Evolutionary conservation across 2,888 invertebrate species (phyloP).

Genomic region (Koerneria pararmatus): DNA sequence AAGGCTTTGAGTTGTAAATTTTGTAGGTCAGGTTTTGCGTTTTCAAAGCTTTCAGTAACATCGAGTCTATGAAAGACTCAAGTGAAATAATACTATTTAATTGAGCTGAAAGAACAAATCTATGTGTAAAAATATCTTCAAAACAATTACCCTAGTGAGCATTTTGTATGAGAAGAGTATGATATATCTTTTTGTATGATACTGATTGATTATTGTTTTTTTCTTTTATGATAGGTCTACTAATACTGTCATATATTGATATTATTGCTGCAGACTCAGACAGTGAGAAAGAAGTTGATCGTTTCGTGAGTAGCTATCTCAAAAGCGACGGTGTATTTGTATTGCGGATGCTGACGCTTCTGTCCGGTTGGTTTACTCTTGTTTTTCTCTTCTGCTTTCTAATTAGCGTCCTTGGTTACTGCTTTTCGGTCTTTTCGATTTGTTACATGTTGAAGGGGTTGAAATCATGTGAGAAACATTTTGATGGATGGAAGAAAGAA

Average conservation of each 20-base stretch:
- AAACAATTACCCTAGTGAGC: neutral
- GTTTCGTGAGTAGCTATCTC: slow-evolving; percentile 52
- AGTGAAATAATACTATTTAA: neutral
- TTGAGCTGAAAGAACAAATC: neutral
- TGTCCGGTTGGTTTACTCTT: no score
- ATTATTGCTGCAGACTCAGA: slow-evolving; percentile 24
- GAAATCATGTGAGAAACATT: no score
- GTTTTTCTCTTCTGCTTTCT: no score
- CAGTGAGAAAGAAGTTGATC: slow-evolving; percentile 40
- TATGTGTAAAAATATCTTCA: neutral
- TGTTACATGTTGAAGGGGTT: neutral
- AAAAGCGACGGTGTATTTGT: slow-evolving; percentile 58
- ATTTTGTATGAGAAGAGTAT: neutral
- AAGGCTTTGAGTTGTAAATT: no score
- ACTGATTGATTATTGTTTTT: no score
- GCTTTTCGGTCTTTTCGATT: no score
- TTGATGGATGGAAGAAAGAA: no score
- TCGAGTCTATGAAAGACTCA: no score
- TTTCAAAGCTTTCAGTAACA: no score
- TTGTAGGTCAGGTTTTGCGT: no score
- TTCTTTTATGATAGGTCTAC: neutral
- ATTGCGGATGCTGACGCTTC: slow-evolving; percentile 57
- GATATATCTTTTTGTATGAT: neutral
- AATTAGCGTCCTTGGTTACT: no score
- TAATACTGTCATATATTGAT: neutral